Evolutionary conservation across 2,797 vertebrate species (phyloP), one percentile per base, ranked within the genome.

Genomic region (Sebastes kiyomatsui): DNA sequence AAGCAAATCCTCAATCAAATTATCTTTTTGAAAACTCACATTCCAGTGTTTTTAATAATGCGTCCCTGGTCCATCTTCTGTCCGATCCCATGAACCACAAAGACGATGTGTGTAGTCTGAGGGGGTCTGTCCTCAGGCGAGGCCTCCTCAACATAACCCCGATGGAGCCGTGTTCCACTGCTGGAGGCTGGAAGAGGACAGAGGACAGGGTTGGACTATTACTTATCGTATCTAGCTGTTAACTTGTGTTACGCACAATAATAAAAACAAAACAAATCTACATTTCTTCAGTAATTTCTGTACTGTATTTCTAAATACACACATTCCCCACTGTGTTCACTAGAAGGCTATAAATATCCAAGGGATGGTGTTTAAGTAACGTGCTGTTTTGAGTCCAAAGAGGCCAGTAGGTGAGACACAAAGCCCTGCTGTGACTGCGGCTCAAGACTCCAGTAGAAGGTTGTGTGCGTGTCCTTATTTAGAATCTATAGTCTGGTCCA

Each of bases 41-140:
- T 99, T 91, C 97, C 98, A 33, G 98, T 99, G 91, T 99, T 99
- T 96, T 98, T 99, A 87, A 99, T 99, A 84, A 99, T 99, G 92
- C 99, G 97, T 18, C 98, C 98, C 94, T 99, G 97, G 94, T 99
- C 99, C 98, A 99, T 99, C 93, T 99, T 99, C 96, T 99, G 98
- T 61, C 99, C 99, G 73, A 99, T 99, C 32, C 99, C 99, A 87
- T 99, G 99, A 28, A 99, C 97, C 75, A 99, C 99, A 92, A 99
- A 99, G 67, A 99, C 98, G 25, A 99, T 96, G 83, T 99, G 99
- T 20, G 97, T 98, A 0, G 97, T 98, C 84, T 98, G 97, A 6
- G 98, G 98, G 10, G 97, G 97, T 79, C 98, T 97, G 93, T 99
- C 98, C 90, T 99, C 98, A 27, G 97, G 95, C 0, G 98, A 97